Conservation (phyloP, 1,140 invertebrate genomes). For the Druon quercuslanigerum region DNA sequence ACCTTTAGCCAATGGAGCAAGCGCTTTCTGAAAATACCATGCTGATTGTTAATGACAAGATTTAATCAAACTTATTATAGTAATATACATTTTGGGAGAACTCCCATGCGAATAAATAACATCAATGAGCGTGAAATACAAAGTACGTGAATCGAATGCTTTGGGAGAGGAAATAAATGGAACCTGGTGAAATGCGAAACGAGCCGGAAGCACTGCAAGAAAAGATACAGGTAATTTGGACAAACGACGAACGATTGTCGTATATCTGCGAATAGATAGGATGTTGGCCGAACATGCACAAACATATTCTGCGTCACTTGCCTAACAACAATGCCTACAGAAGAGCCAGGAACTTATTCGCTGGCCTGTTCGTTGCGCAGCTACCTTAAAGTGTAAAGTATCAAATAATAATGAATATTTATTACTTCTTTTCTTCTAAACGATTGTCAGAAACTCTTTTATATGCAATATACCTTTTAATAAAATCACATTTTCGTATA, state of each 20-base stretch:
- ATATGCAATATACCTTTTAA: no score
- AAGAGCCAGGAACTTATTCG: slow-evolving; percentile 66
- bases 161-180: background rate
- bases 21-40: slow-evolving; percentile 59
- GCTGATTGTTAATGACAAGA: background rate
- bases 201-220: background rate
- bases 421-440: background rate
- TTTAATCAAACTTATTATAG: slow-evolving; percentile 6
- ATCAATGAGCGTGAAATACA: background rate
- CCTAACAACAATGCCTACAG: slow-evolving; percentile 69
- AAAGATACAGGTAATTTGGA: background rate
- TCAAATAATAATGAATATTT: slow-evolving; percentile 41
- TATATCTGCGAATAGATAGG: background rate
- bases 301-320: slow-evolving; percentile 61
- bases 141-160: background rate
- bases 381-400: slow-evolving; percentile 64
- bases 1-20: slow-evolving; percentile 63
- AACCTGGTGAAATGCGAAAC: background rate
- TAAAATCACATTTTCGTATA: no score
- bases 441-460: background rate
- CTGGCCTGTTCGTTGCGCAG: slow-evolving; percentile 61
- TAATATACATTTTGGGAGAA: background rate
- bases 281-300: slow-evolving; percentile 55
- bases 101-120: background rate
- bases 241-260: background rate